Conservation (phyloP, 2,113 vertebrate species). For the Macroglossus sobrinus region DNA sequence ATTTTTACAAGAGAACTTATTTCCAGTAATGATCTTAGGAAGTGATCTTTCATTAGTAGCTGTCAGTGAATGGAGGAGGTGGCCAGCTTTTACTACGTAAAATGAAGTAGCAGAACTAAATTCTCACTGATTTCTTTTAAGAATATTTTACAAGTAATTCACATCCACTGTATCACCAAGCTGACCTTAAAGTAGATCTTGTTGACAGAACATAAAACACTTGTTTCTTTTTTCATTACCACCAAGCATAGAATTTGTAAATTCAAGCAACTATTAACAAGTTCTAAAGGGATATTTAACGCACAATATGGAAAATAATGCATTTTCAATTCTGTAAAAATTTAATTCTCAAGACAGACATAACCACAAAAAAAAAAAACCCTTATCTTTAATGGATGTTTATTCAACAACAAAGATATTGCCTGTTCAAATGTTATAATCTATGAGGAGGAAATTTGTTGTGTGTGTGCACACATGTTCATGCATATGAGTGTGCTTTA, state of each 20-base stretch:
- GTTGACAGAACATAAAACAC: not conserved
- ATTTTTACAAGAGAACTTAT: conserved; percentile 76
- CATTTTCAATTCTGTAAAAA: conserved; percentile 36
- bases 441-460: not conserved
- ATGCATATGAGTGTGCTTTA: not conserved
- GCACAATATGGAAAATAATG: not conserved
- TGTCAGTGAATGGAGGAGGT: conserved; percentile 40
- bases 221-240: not conserved
- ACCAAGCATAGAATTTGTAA: not conserved
- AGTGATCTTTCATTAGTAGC: conserved; percentile 73
- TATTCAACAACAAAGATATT: conserved; percentile 2
- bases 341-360: not conserved
- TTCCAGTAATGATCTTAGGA: conserved; percentile 79
- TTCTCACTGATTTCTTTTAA: not conserved
- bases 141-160: not conserved
- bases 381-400: conserved; percentile 3
- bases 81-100: not conserved
- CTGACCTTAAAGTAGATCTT: not conserved
- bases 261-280: not conserved
- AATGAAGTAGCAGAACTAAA: not conserved
- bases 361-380: conserved; percentile 43
- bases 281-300: conserved; percentile 10
- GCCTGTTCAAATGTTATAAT: not conserved
- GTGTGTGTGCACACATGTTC: not conserved
- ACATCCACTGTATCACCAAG: not conserved